Percentiles rank a stretch among this genome's conserved stretches.
These are phyloP conservation scores for Bombus turneri DNA, from an alignment of 1,140 invertebrate species.

Conservation along the genomic window DNA sequence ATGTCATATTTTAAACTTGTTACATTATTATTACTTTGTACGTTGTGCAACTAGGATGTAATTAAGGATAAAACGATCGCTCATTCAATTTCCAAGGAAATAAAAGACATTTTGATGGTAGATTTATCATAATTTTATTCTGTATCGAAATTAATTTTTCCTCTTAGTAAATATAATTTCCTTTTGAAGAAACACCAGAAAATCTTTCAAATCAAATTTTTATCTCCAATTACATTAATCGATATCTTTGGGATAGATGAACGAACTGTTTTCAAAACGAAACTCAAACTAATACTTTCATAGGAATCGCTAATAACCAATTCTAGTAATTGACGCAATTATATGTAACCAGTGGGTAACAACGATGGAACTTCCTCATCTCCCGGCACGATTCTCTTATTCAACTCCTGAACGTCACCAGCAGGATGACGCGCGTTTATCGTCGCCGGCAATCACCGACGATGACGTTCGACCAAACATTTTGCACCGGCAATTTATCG, in stretches of 20 bases:
- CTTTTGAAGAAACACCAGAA: too few relatives aligned
- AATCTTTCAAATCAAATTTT: too few relatives aligned
- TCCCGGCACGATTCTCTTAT: background rate
- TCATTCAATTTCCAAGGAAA: too few relatives aligned
- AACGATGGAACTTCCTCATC: background rate
- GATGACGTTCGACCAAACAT: background rate
- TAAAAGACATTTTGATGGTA: too few relatives aligned
- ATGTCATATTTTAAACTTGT: too few relatives aligned
- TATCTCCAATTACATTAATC: background rate
- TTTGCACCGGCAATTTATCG: conserved; percentile 20
- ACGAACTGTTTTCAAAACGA: background rate
- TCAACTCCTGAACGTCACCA: background rate
- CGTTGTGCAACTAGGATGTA: too few relatives aligned
- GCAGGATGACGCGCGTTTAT: background rate
- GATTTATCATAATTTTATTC: too few relatives aligned
- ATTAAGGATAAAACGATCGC: too few relatives aligned
- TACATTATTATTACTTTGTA: too few relatives aligned
- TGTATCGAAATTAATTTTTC: too few relatives aligned
- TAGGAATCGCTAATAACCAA: background rate
- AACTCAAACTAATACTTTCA: background rate
- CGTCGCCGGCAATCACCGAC: background rate
- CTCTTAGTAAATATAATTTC: too few relatives aligned
- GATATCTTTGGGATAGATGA: background rate
- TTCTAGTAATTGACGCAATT: background rate
- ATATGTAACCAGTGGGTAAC: background rate